A percentile compares a stretch with the other conserved stretches of the same genome.
Conservation (phyloP, 1,140 invertebrate species). For the Drosophila nigromelanica region DNA sequence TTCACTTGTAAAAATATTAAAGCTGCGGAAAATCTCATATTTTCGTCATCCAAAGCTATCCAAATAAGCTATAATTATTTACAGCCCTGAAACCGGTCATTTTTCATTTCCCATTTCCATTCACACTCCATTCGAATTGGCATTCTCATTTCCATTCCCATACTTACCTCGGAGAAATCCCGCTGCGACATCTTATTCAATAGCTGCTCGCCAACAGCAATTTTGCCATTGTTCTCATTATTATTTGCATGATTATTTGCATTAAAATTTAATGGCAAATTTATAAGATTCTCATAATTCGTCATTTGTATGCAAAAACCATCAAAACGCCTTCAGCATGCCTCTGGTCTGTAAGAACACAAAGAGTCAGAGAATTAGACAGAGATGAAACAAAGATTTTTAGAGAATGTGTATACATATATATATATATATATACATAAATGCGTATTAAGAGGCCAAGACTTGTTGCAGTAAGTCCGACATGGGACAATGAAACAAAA, state of each 20-base stretch:
- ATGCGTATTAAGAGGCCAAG: slow-evolving; percentile 14
- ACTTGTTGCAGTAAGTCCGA: slow-evolving; percentile 3
- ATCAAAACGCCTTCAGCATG: slow-evolving; percentile 51
- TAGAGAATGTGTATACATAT: slow-evolving; percentile 5
- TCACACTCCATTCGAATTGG: slow-evolving; percentile 28
- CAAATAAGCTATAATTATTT: neutral
- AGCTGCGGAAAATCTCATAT: neutral
- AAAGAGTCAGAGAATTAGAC: slow-evolving; percentile 14
- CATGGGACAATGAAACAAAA: slow-evolving; percentile 56
- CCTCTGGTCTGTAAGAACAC: slow-evolving; percentile 46
- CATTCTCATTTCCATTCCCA: slow-evolving; percentile 5
- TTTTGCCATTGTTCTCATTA: slow-evolving; percentile 77
- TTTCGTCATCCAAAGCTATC: neutral
- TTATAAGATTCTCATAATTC: slow-evolving; percentile 83
- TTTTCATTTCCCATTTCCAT: neutral
- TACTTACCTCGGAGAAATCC: slow-evolving; percentile 82
- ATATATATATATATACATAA: neutral
- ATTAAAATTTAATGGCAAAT: slow-evolving; percentile 82
- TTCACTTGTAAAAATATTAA: neutral
- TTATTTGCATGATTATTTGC: slow-evolving; percentile 67
- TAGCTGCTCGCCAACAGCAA: slow-evolving; percentile 66
- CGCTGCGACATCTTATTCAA: slow-evolving; percentile 82
- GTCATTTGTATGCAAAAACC: slow-evolving; percentile 78
- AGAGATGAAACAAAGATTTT: slow-evolving; percentile 7
- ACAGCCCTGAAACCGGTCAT: neutral